A percentile compares a stretch with the other conserved stretches of the same genome.
phyloP scores from a whole-genome alignment of 2,888 invertebrate species.

The Drosophila mulleri region DNA sequence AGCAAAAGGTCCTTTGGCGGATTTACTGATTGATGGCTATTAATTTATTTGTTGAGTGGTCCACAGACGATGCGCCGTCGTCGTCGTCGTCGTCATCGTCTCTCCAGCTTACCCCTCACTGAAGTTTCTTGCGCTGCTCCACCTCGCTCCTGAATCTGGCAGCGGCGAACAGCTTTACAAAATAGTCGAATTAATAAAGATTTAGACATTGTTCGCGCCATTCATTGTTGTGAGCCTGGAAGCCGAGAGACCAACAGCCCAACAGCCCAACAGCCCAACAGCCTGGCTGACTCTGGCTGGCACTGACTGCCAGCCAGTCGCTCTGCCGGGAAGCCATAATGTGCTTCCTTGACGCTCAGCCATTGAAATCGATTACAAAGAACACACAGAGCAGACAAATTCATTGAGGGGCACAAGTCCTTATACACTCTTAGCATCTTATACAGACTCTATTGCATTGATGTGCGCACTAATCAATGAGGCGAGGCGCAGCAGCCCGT shows the following conservation, averaged over 20 bases:
- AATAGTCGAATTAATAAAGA: constrained; percentile 82
- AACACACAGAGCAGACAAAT: constrained; percentile 46
- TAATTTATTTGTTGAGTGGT: constrained; percentile 78
- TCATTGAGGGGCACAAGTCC: constrained; percentile 45
- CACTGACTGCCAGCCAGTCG: neutral
- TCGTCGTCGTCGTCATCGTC: neutral
- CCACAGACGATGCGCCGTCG: constrained; percentile 25
- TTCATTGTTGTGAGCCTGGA: constrained; percentile 64
- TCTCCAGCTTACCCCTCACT: constrained; percentile 12
- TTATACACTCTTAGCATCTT: constrained; percentile 28
- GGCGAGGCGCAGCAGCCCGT: constrained; percentile 8
- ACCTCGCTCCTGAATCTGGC: constrained; percentile 31
- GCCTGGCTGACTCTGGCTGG: neutral
- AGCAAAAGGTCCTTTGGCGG: constrained; percentile 77
- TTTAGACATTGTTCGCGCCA: constrained; percentile 76
- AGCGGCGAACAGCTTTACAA: constrained; percentile 43
- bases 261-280: too few relatives aligned
- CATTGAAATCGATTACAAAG: constrained; percentile 61
- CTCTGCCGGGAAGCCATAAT: constrained; percentile 57
- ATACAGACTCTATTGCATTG: constrained; percentile 38
- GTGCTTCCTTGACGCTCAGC: constrained; percentile 38
- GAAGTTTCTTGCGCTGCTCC: neutral
- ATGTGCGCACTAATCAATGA: constrained; percentile 47
- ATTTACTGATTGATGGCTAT: constrained; percentile 82
- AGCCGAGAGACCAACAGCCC: constrained; percentile 3